Conservation (phyloP, 1,140 invertebrate genomes). For the Oryctes rhinoceros region DNA sequence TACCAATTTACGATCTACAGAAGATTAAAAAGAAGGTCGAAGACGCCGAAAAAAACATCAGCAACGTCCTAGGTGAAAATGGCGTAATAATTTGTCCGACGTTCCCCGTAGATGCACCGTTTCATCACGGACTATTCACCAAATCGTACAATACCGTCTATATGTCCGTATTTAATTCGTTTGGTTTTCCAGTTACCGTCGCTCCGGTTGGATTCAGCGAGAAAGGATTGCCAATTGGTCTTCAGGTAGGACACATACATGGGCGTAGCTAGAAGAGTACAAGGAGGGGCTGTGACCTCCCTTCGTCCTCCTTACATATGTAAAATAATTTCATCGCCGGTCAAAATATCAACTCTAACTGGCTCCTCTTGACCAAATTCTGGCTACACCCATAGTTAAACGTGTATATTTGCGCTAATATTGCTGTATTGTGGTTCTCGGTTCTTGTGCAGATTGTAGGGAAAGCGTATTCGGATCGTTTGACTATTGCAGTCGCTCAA, state of each 20-base stretch:
- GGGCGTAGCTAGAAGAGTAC: too few species aligned
- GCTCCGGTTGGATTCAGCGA: conserved; percentile 84
- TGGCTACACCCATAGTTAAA: too few species aligned
- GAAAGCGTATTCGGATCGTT: background rate
- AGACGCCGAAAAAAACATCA: background rate
- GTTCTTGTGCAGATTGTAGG: background rate
- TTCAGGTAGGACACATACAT: conserved; percentile 77
- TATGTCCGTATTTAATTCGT: conserved; percentile 89
- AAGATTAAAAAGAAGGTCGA: conserved; percentile 14
- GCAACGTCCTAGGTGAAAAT: conserved; percentile 79
- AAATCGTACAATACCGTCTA: conserved; percentile 90
- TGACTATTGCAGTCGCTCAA: background rate
- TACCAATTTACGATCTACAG: background rate
- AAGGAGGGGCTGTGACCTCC: too few species aligned
- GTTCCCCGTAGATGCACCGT: conserved; percentile 87
- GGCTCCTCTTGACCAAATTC: too few species aligned
- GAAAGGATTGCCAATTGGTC: conserved; percentile 87
- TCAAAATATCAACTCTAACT: too few species aligned
- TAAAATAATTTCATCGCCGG: too few species aligned
- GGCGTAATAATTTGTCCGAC: conserved; percentile 91
- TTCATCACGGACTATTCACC: conserved; percentile 86
- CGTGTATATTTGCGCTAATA: too few species aligned
- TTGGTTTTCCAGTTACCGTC: conserved; percentile 89
- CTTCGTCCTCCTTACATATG: too few species aligned
- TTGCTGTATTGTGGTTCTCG: background rate